Conservation (phyloP, 2,113 vertebrate genomes). For the Varanus salvator region DNA sequence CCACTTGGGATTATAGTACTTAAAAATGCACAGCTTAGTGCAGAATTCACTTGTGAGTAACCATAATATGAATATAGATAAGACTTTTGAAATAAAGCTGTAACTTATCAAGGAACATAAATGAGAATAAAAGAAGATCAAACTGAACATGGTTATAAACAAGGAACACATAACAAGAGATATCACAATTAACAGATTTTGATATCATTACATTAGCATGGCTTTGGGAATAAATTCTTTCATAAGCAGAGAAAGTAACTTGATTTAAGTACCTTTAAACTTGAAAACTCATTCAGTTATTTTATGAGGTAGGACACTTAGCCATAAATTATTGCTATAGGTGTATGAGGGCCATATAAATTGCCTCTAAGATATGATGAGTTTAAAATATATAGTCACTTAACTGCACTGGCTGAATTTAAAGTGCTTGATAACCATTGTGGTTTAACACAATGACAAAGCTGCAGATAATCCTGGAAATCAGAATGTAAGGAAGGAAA, state of each 20-base stretch:
- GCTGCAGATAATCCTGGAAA: neutral
- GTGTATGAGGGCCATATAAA: slow-evolving; percentile 78
- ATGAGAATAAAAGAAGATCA: slow-evolving; percentile 67
- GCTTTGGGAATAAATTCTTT: slow-evolving; percentile 70
- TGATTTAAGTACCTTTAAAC: slow-evolving; percentile 80
- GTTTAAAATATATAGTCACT: slow-evolving; percentile 76
- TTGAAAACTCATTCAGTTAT: slow-evolving; percentile 79
- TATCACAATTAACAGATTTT: slow-evolving; percentile 74
- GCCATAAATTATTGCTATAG: slow-evolving; percentile 75
- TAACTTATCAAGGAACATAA: slow-evolving; percentile 52
- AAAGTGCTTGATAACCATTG: slow-evolving; percentile 65
- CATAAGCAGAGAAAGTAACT: slow-evolving; percentile 59
- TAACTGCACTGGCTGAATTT: slow-evolving; percentile 71
- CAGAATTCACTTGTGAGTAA: slow-evolving; percentile 68
- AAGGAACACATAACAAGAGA: slow-evolving; percentile 55
- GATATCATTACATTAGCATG: slow-evolving; percentile 63
- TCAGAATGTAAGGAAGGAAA: neutral
- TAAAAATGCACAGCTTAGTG: slow-evolving; percentile 65
- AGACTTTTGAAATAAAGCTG: slow-evolving; percentile 45
- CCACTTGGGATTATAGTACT: slow-evolving; percentile 43
- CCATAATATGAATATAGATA: slow-evolving; percentile 63
- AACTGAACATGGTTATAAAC: slow-evolving; percentile 69
- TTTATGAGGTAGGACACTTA: slow-evolving; percentile 78
- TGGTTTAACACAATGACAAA: slow-evolving; percentile 57
- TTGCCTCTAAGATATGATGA: slow-evolving; percentile 77